A percentile compares a stretch with the other conserved stretches of the same genome.
Conservation (phyloP, 2,113 vertebrate species). For the Tretioscincus oriximinensis region DNA sequence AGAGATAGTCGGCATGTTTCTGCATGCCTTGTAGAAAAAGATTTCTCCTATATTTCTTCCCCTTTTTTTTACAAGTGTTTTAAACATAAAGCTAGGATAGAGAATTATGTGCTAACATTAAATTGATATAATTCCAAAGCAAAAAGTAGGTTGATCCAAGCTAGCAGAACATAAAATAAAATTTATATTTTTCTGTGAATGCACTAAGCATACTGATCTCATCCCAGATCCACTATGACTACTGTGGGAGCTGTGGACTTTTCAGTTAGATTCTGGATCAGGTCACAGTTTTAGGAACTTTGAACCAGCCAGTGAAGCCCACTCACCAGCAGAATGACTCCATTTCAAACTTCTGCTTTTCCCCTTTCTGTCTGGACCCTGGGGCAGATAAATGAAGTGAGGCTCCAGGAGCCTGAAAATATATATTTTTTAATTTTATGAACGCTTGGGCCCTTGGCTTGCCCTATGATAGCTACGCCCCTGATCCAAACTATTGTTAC, state of each 20-base stretch:
- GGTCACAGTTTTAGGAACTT: too few relatives aligned
- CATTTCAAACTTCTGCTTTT: too few relatives aligned
- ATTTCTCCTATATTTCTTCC: not conserved
- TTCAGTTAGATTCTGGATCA: too few relatives aligned
- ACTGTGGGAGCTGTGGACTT: not conserved
- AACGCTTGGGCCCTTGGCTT: too few relatives aligned
- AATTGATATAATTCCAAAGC: not conserved
- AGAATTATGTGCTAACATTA: not conserved
- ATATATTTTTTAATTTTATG: too few relatives aligned
- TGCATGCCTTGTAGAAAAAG: not conserved
- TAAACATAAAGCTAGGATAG: not conserved
- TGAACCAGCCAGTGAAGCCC: too few relatives aligned
- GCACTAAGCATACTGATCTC: not conserved
- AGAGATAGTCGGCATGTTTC: not conserved
- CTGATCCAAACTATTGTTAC: too few relatives aligned
- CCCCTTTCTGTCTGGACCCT: too few relatives aligned
- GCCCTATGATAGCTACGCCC: too few relatives aligned
- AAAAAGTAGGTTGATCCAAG: not conserved
- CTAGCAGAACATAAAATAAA: not conserved
- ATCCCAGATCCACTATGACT: not conserved
- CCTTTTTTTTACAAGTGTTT: not conserved
- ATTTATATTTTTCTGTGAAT: not conserved
- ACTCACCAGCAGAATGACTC: too few relatives aligned
- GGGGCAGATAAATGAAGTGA: too few relatives aligned
- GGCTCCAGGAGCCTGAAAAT: too few relatives aligned